Evolutionary conservation across 2,888 invertebrate species (phyloP).

Genomic region (Protonemura montana): DNA sequence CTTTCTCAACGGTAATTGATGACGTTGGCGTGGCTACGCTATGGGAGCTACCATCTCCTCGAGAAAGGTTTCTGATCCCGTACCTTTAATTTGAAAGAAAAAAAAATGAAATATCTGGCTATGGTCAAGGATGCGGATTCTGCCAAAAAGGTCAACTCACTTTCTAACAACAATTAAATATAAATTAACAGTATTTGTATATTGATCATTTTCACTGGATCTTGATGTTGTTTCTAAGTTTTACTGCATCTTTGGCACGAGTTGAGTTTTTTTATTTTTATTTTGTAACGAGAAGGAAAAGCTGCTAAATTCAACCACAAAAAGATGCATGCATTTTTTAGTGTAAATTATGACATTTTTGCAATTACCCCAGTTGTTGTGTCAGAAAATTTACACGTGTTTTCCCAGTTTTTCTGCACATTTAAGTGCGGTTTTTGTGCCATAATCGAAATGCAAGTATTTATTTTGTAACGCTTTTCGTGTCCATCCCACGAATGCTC

Average conservation of each 20-base stretch:
- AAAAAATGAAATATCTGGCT: constrained; percentile 31
- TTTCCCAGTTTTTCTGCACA: too few relatives aligned
- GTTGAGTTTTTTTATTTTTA: too few relatives aligned
- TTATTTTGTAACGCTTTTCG: not conserved
- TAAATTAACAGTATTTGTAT: not conserved
- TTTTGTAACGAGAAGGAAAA: too few relatives aligned
- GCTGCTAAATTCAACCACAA: too few relatives aligned
- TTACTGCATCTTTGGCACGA: too few relatives aligned
- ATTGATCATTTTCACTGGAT: not conserved
- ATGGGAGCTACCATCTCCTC: not conserved
- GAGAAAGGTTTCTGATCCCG: constrained; percentile 35
- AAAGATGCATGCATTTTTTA: too few relatives aligned
- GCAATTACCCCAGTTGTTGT: too few relatives aligned
- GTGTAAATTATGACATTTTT: too few relatives aligned
- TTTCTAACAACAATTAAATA: constrained; percentile 32
- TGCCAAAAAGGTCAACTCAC: constrained; percentile 36
- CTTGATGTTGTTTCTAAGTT: too few relatives aligned
- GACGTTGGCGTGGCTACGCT: not conserved
- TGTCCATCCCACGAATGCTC: not conserved
- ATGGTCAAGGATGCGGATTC: constrained; percentile 28
- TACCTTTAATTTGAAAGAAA: not conserved
- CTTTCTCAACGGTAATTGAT: not conserved
- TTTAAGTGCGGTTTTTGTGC: too few relatives aligned
- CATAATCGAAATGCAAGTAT: too few relatives aligned
- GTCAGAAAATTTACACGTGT: too few relatives aligned